Percentiles rank a stretch among this genome's conserved stretches.
Conservation (phyloP, 2,113 vertebrate genomes). For the Haplochromis burtoni region DNA sequence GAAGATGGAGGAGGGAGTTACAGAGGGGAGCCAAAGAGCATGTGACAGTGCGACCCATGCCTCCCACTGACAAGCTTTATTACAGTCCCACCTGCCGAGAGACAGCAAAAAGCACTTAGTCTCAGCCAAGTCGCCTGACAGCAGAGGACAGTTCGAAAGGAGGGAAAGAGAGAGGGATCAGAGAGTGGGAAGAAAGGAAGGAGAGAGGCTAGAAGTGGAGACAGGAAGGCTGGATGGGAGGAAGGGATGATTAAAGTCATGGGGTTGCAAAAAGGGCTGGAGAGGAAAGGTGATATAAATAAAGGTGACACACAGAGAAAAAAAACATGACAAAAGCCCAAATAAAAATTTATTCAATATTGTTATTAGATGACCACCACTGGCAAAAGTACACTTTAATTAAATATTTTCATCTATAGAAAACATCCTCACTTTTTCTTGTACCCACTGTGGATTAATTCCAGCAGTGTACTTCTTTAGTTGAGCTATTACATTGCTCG, state of each 20-base stretch:
- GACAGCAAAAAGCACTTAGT: slow-evolving; percentile 72
- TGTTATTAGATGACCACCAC: not conserved
- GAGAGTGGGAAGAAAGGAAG: not conserved
- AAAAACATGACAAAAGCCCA: not conserved
- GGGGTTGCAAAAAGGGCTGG: not conserved
- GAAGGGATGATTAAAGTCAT: slow-evolving; percentile 18
- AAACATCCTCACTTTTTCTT: not conserved
- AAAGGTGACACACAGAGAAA: not conserved
- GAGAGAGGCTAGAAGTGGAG: not conserved
- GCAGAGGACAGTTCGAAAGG: slow-evolving; percentile 16
- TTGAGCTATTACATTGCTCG: not conserved
- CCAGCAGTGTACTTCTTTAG: not conserved
- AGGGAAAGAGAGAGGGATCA: not conserved
- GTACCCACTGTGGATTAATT: not conserved
- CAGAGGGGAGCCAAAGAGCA: slow-evolving; percentile 55
- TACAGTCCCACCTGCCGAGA: slow-evolving; percentile 64
- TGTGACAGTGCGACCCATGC: slow-evolving; percentile 60
- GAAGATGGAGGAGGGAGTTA: slow-evolving; percentile 35
- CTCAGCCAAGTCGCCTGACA: slow-evolving; percentile 42
- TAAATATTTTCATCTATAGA: not conserved
- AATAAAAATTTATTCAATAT: not conserved
- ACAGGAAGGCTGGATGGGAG: not conserved
- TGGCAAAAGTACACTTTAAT: not conserved
- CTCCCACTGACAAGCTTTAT: slow-evolving; percentile 66
- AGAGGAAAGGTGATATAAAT: not conserved